A percentile compares a stretch with the other conserved stretches of the same genome.
phyloP scores from a whole-genome alignment of 2,797 vertebrate species.

The Channallabes apus region DNA sequence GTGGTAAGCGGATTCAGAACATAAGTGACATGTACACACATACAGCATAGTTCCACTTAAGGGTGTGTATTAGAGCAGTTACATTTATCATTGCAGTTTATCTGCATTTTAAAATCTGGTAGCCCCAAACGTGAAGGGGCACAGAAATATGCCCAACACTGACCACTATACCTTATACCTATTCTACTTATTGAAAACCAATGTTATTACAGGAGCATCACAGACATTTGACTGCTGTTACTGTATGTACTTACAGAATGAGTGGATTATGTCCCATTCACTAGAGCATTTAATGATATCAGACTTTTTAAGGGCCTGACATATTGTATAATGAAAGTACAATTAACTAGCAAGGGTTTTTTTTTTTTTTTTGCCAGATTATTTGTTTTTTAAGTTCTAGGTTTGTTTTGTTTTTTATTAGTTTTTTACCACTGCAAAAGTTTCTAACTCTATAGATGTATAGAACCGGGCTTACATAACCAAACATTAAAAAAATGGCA shows the following conservation, averaged over 20 bases:
- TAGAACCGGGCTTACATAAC: neutral
- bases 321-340: neutral
- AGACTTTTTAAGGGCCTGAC: neutral
- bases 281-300: neutral
- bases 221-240: neutral
- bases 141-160: neutral
- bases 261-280: neutral
- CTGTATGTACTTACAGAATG: neutral
- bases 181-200: neutral
- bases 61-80: too few species aligned
- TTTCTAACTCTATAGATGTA: slow-evolving; percentile 24
- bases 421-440: neutral
- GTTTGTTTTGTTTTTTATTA: neutral
- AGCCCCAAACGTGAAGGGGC: neutral
- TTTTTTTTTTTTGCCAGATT: neutral
- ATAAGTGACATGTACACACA: too few species aligned
- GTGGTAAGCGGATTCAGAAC: neutral
- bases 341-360: neutral
- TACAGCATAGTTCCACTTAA: neutral
- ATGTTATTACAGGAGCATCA: neutral
- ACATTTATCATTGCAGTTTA: too few species aligned
- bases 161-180: neutral
- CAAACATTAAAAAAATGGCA: neutral
- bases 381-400: too few species aligned
- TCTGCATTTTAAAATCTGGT: neutral